These are phyloP conservation scores for Xanthia togata DNA, from an alignment of 2,888 invertebrate genomes.

Conservation along the genomic window DNA sequence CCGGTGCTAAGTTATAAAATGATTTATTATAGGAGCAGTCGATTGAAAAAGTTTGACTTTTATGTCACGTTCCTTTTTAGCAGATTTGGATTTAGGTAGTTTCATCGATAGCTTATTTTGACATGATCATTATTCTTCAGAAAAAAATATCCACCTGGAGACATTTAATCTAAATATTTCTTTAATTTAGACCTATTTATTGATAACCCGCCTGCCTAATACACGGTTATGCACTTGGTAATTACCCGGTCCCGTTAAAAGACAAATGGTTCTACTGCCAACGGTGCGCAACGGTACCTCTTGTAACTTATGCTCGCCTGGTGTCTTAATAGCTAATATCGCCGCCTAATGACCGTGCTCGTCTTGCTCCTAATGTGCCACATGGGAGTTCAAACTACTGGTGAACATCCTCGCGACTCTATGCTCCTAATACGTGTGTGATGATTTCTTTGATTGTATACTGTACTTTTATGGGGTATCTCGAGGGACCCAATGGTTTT, in stretches of 20 bases:
- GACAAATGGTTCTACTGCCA: constrained; percentile 78
- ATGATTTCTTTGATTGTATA: constrained; percentile 51
- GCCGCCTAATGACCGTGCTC: constrained; percentile 89
- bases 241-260: constrained; percentile 74
- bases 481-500: background rate
- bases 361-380: constrained; percentile 87
- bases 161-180: constrained; percentile 19
- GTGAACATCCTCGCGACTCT: constrained; percentile 66
- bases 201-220: constrained; percentile 54
- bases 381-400: constrained; percentile 76
- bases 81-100: background rate
- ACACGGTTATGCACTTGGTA: constrained; percentile 64
- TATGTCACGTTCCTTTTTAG: constrained; percentile 16
- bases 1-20: constrained; percentile 43
- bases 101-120: background rate
- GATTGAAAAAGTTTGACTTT: constrained; percentile 26
- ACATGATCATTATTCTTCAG: background rate
- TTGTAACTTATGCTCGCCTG: constrained; percentile 79
- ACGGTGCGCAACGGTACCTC: constrained; percentile 77
- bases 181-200: constrained; percentile 40
- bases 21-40: constrained; percentile 39
- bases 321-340: constrained; percentile 90
- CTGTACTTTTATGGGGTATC: constrained; percentile 5
- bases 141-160: background rate
- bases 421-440: constrained; percentile 62